phyloP scores from a whole-genome alignment of 2,888 invertebrate genomes.

The Nycteola revayana region DNA sequence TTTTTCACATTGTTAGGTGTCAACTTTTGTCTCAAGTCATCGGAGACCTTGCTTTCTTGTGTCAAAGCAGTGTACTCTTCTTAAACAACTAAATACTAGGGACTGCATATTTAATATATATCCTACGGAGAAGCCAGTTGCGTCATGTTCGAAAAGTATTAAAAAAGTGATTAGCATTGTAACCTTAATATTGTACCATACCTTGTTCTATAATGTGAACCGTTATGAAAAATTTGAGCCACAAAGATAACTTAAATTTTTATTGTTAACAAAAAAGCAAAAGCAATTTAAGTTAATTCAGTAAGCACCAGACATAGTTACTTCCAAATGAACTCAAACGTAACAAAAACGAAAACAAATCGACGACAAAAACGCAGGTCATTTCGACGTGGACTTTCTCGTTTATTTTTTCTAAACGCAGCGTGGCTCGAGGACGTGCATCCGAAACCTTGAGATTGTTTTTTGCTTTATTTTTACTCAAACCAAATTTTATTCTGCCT shows the following conservation, averaged over 20 bases:
- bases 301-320: constrained; percentile 78
- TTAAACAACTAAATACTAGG: too few species aligned
- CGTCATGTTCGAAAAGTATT: too few species aligned
- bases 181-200: constrained; percentile 21
- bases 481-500: constrained; percentile 67
- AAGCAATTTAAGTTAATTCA: constrained; percentile 79
- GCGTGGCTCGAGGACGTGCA: constrained; percentile 73
- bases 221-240: constrained; percentile 45
- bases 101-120: too few species aligned
- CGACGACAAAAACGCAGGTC: constrained; percentile 80
- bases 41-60: background rate
- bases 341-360: constrained; percentile 81
- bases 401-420: constrained; percentile 76
- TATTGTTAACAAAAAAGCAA: constrained; percentile 59
- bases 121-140: too few species aligned
- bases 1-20: constrained; percentile 29
- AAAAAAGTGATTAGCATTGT: constrained; percentile 1
- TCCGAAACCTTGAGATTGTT: constrained; percentile 70
- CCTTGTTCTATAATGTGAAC: constrained; percentile 36
- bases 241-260: constrained; percentile 56
- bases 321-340: constrained; percentile 81
- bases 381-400: constrained; percentile 76
- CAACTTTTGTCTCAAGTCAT: constrained; percentile 13
- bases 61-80: too few species aligned
- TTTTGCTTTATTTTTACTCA: constrained; percentile 53